Base-by-base conservation (phyloP, 30 jellyfish, hydroid and myxozoan genomes). In the Hydractinia symbiolongicarpus region DNA sequence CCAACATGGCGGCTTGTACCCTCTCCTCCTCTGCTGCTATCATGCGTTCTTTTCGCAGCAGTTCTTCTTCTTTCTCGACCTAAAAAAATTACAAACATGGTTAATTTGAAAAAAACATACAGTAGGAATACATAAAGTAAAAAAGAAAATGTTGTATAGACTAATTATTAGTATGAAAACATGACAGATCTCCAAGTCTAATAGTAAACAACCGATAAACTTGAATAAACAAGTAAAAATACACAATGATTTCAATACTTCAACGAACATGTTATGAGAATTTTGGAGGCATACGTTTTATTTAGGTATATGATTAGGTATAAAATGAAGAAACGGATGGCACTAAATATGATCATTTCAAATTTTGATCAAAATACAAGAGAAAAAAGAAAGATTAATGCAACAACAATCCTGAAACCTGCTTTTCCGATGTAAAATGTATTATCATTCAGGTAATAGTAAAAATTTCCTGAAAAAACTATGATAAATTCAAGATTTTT, bases 1-100 rank as follows among this genome's bases (percentile, higher is more conserved):
- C 95, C 53, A 78, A 73, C 91, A 89, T 73, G 6, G 94, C 96
- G 10, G 66, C 76, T 19, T 69, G 86, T 20, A 79, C 77, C 67
- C 79, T 71, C 66, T 70, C 66, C 67, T 89, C 96, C 49, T 55
- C 72, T 40, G 57, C 91, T 56, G 88, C 55, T 73, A 78, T 86
- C 66, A 83, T 76, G 30, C 91, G 76, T 77, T 89, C 91, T 56
- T 52, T 71, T 50, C 76, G 84, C n/a, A 89, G 85, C 52, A 81
- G 90, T 5, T 51, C 77, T 54, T 70, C 76, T 58, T 89, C 94
- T 54, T 56, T 56, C 19, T 67, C 51, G 71, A 75, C 77, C 96
- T 89, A 19, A 16, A 68, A 75, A 57, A 67, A 13, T 4, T 49
- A 79, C 0, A 52, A 8, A 2, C 44, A 30, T 30, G 44, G 44